A percentile compares a stretch with the other conserved stretches of the same genome.
These are phyloP conservation scores for Rhynchomys soricoides DNA, from an alignment of 2,113 vertebrate genomes.

Conservation along the genomic window DNA sequence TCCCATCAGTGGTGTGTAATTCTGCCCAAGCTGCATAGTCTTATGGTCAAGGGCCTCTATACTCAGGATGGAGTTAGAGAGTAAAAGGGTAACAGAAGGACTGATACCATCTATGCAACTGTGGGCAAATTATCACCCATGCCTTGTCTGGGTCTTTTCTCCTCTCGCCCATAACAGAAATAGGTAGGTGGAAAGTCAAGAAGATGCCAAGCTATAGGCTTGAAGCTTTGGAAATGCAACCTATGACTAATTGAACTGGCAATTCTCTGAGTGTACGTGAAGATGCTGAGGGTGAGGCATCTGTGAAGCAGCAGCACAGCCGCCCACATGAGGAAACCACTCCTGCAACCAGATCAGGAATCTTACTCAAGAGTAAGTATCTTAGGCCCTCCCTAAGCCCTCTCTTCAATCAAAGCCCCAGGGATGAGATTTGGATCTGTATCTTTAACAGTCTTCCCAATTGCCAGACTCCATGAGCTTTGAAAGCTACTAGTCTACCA, in stretches of 20 bases:
- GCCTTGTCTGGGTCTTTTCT: neutral
- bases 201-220: neutral
- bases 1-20: neutral
- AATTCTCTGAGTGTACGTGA: neutral
- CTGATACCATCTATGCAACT: neutral
- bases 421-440: neutral
- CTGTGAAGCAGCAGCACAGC: conserved; percentile 17
- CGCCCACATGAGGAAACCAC: neutral
- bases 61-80: neutral
- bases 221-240: neutral
- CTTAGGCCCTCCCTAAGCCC: neutral
- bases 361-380: neutral
- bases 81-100: neutral
- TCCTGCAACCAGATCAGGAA: neutral
- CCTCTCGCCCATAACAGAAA: neutral
- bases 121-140: neutral
- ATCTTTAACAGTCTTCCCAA: neutral
- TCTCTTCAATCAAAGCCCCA: neutral
- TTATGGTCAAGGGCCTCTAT: neutral
- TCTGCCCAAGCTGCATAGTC: neutral
- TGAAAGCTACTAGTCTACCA: neutral
- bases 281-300: neutral
- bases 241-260: neutral
- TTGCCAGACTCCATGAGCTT: conserved; percentile 3
- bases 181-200: neutral